phyloP scores from a whole-genome alignment of 2,797 vertebrate genomes.

The Hozukius guyotensis region DNA sequence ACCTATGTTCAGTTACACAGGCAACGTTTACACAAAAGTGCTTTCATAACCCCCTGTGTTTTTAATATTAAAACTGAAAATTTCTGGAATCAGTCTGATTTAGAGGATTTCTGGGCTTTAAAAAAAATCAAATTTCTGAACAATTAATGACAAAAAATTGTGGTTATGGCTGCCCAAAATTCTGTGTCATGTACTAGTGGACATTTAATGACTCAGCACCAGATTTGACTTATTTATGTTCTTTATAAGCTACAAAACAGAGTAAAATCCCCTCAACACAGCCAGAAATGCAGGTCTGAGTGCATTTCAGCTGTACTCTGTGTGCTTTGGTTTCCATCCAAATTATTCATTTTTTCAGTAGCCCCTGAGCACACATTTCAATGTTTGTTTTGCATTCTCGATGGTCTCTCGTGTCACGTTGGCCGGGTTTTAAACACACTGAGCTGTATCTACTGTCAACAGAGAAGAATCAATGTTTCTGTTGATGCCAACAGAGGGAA shows the following conservation, averaged over 20 bases:
- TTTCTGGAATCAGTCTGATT: background rate
- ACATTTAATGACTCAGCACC: background rate
- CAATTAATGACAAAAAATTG: background rate
- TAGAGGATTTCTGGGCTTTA: background rate
- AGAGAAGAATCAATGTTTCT: slow-evolving; percentile 35
- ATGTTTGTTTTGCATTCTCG: slow-evolving; percentile 35
- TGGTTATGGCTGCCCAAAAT: background rate
- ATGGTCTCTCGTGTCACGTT: background rate
- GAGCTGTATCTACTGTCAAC: slow-evolving; percentile 40
- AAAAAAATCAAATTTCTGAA: background rate
- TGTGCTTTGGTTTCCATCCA: slow-evolving; percentile 18
- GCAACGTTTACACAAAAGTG: background rate
- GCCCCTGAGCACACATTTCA: slow-evolving; percentile 21
- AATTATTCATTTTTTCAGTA: background rate
- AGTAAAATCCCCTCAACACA: background rate
- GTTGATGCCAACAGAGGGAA: slow-evolving; percentile 16
- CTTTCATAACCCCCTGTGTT: background rate
- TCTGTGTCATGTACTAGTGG: background rate
- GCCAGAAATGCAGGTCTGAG: background rate
- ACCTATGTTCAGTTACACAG: background rate
- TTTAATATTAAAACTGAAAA: background rate
- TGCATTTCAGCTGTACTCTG: background rate
- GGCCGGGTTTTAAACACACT: slow-evolving; percentile 35
- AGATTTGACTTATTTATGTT: background rate
- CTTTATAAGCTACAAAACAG: background rate